These are phyloP conservation scores for Sussaba pulchella DNA, from an alignment of 2,888 invertebrate species.

Conservation along the genomic window DNA sequence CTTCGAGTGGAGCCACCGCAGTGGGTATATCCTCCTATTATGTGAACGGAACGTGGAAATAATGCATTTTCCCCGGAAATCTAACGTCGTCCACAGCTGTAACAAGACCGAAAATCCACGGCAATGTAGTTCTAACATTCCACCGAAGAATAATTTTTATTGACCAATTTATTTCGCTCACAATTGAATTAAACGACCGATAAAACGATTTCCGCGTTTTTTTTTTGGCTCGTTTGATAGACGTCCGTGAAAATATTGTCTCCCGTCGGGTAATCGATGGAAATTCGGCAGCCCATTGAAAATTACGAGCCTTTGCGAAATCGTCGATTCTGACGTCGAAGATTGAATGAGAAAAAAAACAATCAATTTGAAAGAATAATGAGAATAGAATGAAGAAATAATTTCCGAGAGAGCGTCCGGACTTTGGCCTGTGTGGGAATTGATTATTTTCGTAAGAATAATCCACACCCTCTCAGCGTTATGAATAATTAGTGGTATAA, in stretches of 20 bases:
- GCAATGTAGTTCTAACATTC: background rate
- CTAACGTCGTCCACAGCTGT: slow-evolving; percentile 38
- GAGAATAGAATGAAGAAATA: background rate
- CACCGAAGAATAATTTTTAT: background rate
- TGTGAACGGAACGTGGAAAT: slow-evolving; percentile 44
- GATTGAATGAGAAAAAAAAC: background rate
- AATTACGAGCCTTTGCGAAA: background rate
- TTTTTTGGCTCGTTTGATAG: background rate
- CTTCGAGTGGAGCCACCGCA: slow-evolving; percentile 30
- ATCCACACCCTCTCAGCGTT: slow-evolving; percentile 73
- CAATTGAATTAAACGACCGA: slow-evolving; percentile 21
- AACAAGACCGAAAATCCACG: background rate
- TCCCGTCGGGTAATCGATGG: slow-evolving; percentile 6
- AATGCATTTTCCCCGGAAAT: slow-evolving; percentile 59
- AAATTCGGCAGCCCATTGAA: slow-evolving; percentile 1
- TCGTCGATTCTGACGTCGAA: background rate
- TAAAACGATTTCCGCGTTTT: background rate
- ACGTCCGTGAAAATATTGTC: background rate
- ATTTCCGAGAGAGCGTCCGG: slow-evolving; percentile 1
- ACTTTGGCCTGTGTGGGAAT: slow-evolving; percentile 72
- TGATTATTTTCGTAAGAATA: slow-evolving; percentile 78
- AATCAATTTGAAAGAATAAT: background rate
- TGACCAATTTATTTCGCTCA: slow-evolving; percentile 3
- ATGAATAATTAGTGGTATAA: slow-evolving; percentile 84
- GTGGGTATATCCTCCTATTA: slow-evolving; percentile 43